Base-by-base conservation (phyloP, 2,113 vertebrate species). In the Elgaria multicarinata region DNA sequence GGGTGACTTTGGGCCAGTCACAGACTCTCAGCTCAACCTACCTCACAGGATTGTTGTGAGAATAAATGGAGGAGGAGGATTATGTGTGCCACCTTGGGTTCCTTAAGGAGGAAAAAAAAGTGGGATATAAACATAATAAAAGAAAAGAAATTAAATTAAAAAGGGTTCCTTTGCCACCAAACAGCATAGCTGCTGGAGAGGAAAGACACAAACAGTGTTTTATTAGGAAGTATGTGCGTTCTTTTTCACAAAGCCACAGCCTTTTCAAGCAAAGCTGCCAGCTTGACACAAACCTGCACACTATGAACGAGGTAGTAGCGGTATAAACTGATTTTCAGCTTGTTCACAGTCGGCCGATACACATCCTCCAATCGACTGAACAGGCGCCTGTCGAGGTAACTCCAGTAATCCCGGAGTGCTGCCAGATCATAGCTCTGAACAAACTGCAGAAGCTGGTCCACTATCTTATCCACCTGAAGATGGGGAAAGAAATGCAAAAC, bases 331-430 rank as follows among this genome's bases (percentile, higher is more conserved):
- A 98, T 99, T 93, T 98, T 98, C 90, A 99, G 97, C 62, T 99
- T 99, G 97, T 97, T 97, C 88, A 99, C 98, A 0, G 99, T 99
- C 5, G 98, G 97, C 50, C 98, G 97, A 88, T 99, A 99, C 33
- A 99, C 96, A 0, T 99, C 99, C 91, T 99, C 99, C 95, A 99
- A 95, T 1, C 98, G 96, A 95, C 98, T 98, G 95, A 99, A 99
- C 12, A 99, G 98, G 8, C 98, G 96, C 0, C 98, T 96, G 90
- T 99, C 99, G 85, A 99, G 95, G 88, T 99, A 99, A 36, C 96
- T 94, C 99, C 99, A 99, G 89, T 99, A 99, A 92, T 99, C 99
- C 92, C 98, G 97, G 82, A 99, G 94, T 13, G 98, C 98, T 0
- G 92, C 67, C 92, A 99, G 96, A 77, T 99, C 99, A 2, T 97